Percentiles rank a stretch among this genome's conserved stretches.
phyloP scores from a whole-genome alignment of 1,140 invertebrate species.

The Piezodorus guildinii region DNA sequence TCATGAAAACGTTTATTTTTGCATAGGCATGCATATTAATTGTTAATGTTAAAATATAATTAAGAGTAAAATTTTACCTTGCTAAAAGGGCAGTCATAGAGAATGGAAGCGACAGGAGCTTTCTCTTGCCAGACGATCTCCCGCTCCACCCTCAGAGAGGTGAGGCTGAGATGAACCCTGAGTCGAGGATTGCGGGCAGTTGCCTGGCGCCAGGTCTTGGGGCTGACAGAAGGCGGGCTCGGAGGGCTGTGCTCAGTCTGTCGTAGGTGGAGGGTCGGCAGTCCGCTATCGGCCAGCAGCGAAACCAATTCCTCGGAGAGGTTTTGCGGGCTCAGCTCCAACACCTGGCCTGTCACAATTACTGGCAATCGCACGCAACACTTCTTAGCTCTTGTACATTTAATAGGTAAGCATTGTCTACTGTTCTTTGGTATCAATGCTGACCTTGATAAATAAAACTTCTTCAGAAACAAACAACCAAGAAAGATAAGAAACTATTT shows the following conservation, averaged over 20 bases:
- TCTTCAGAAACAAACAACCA: neutral
- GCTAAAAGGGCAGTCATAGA: constrained; percentile 37
- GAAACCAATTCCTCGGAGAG: constrained; percentile 62
- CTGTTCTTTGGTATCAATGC: neutral
- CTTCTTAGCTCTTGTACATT: neutral
- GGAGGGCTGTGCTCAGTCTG: constrained; percentile 46
- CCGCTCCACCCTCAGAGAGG: constrained; percentile 25
- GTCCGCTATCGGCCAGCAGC: constrained; percentile 49
- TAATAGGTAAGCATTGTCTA: neutral
- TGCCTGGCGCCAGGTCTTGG: constrained; percentile 34
- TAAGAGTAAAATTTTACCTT: constrained; percentile 32
- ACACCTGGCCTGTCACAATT: constrained; percentile 31
- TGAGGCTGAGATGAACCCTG: constrained; percentile 35
- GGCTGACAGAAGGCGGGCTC: constrained; percentile 28
- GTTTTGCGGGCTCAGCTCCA: constrained; percentile 71
- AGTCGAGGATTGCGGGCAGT: constrained; percentile 31
- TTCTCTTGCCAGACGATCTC: constrained; percentile 40
- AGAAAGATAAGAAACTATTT: no score
- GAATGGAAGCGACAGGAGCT: constrained; percentile 39
- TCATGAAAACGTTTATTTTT: no score
- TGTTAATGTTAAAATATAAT: neutral
- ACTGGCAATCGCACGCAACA: neutral
- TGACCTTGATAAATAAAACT: neutral
- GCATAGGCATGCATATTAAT: no score
- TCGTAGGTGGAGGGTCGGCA: constrained; percentile 61